Evolutionary conservation across 1,140 invertebrate species (phyloP), one percentile per base, ranked within the genome.

Genomic region (Sminthurides bifidus): DNA sequence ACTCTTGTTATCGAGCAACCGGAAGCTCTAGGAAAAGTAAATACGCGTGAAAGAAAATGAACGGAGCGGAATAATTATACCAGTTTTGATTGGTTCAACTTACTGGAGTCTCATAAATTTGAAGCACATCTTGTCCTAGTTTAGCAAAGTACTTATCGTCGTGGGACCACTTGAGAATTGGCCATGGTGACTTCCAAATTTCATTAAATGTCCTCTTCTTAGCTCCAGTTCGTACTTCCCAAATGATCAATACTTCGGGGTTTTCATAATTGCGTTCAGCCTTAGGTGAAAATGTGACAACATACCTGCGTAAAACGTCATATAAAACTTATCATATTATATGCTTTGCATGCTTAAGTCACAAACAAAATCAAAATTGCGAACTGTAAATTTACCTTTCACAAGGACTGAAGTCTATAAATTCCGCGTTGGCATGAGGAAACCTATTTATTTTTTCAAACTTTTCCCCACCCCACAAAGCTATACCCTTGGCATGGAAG

Each of bases 131-230:
- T 33, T 78, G 75, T 61, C 87, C 85, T 72, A 95, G 83, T 52
- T 85, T 80, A 1, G 91, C 95, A 71, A 98, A 93, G 74, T 87
- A 98, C 69, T 87, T 87, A 68, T 98, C 95, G 72, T 98, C 92
- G 68, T 87, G 83, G 26, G 89, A 95, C 63, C 63, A 99, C 57
- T 90, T 86, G 74, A 96, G 92, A 48, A 94, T 85, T 0, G 92
- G 92, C 85, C 92, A 93, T 0, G 84, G 76, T 0, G 80, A 79
- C 19, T 84, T 81, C 1, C 82, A 82, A 46, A 95, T 89, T 3
- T 86, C 82, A 48, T 82, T 80, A 70, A 97, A 97, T 1, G 82
- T 82, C 68, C 93, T 78, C 70, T 94, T 95, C 67, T 94, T 91
- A 59, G 82, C 79, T n/a, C 90, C 90, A 29, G 88, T 72, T 65